Evolutionary conservation across 2,888 invertebrate species (phyloP).

Genomic region (Xylophagus ater): DNA sequence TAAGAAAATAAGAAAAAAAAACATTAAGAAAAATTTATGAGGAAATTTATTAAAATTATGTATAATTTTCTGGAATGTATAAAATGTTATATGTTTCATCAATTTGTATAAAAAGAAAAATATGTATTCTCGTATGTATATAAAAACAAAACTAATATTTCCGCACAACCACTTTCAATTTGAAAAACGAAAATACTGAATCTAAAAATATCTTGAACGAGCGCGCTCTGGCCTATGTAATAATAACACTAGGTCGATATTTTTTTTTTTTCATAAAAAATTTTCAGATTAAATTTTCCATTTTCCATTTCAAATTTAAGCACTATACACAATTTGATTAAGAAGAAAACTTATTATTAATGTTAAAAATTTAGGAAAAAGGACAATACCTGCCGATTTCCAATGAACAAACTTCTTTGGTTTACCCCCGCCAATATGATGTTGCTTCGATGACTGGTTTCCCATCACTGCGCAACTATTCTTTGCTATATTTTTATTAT

Average conservation of each 20-base stretch:
- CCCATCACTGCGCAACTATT: slow-evolving; percentile 47
- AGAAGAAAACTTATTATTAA: slow-evolving; percentile 25
- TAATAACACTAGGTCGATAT: slow-evolving; percentile 17
- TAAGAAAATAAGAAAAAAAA: no score
- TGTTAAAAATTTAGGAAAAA: slow-evolving; percentile 28
- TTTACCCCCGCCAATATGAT: slow-evolving; percentile 42
- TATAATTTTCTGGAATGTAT: no score
- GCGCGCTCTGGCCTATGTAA: slow-evolving; percentile 21
- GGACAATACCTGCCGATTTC: slow-evolving; percentile 77
- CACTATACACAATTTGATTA: no score
- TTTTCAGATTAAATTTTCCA: slow-evolving; percentile 6
- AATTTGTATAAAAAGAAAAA: no score
- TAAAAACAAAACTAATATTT: no score
- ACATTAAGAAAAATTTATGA: no score
- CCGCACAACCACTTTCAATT: slow-evolving; percentile 18
- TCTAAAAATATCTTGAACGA: slow-evolving; percentile 22
- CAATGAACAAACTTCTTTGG: slow-evolving; percentile 70
- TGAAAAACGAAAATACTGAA: slow-evolving; percentile 9
- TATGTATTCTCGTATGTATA: no score
- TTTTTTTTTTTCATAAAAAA: slow-evolving; percentile 16
- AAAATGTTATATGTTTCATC: no score
- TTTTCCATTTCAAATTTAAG: slow-evolving; percentile 29
- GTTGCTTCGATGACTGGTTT: slow-evolving; percentile 51
- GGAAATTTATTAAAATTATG: no score
- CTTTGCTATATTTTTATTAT: no score